Conservation (phyloP, 2,797 vertebrate genomes). For the Chiloscyllium punctatum region DNA sequence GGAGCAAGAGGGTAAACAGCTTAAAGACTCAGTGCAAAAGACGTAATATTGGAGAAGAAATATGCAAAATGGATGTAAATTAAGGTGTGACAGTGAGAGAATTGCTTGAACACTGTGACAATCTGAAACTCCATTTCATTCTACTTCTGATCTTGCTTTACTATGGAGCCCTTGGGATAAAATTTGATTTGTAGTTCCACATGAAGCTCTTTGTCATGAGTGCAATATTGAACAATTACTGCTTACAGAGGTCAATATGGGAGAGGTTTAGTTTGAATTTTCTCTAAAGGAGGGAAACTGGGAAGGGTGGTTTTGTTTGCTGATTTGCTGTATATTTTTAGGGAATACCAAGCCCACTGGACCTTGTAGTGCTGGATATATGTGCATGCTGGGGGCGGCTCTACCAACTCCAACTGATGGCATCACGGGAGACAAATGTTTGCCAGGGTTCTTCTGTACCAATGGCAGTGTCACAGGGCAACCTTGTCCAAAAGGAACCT, state of each 20-base stretch:
- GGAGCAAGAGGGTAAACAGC: too few relatives aligned
- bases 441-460: conserved; percentile 5
- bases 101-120: background rate
- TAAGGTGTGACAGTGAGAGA: too few relatives aligned
- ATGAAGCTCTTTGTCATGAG: background rate
- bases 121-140: background rate
- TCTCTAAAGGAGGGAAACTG: background rate
- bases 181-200: background rate
- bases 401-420: conserved; percentile 29
- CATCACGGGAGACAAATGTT: background rate
- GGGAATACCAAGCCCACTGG: background rate
- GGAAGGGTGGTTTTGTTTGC: background rate
- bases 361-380: background rate
- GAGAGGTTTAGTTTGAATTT: background rate
- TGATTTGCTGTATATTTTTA: background rate
- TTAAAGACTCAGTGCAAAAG: too few relatives aligned
- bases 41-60: too few relatives aligned
- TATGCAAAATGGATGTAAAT: too few relatives aligned
- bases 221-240: background rate
- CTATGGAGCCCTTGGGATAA: too few relatives aligned
- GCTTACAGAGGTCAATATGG: background rate
- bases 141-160: background rate
- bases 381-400: background rate
- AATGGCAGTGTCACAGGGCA: background rate
- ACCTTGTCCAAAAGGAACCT: conserved; percentile 19